Percentiles rank a stretch among this genome's conserved stretches.
These are phyloP conservation scores for Lytechinus variegatus DNA, from an alignment of 35 echinoderm and acorn worm species.

Conservation along the genomic window DNA sequence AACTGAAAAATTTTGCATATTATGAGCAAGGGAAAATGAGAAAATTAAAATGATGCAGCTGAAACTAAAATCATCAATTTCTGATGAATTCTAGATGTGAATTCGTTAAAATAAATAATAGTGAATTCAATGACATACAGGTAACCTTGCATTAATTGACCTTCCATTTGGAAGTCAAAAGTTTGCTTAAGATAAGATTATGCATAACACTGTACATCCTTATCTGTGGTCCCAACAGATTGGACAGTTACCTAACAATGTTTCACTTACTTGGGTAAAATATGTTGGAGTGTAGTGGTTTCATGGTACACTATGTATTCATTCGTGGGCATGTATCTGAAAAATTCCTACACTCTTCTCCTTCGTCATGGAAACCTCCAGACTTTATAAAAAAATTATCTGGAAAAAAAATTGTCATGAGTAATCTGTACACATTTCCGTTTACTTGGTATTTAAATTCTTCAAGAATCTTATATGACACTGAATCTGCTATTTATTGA, in stretches of 20 bases:
- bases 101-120: background rate
- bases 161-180: background rate
- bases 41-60: background rate
- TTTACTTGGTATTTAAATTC: background rate
- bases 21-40: background rate
- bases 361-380: too few species aligned
- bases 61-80: background rate
- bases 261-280: too few species aligned
- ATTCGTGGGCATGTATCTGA: too few species aligned
- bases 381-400: background rate
- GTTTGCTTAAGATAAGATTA: too few species aligned
- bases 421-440: background rate
- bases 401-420: background rate
- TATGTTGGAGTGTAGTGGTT: too few species aligned
- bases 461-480: too few species aligned
- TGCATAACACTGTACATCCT: too few species aligned
- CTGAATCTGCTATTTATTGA: too few species aligned
- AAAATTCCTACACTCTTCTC: too few species aligned
- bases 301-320: too few species aligned
- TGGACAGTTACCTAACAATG: too few species aligned
- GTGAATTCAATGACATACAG: background rate
- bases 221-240: too few species aligned
- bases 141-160: background rate
- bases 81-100: background rate
- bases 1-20: background rate